Conservation (phyloP, 35 echinoderm and acorn worm genomes). For the Heliocidaris erythrogramma region DNA sequence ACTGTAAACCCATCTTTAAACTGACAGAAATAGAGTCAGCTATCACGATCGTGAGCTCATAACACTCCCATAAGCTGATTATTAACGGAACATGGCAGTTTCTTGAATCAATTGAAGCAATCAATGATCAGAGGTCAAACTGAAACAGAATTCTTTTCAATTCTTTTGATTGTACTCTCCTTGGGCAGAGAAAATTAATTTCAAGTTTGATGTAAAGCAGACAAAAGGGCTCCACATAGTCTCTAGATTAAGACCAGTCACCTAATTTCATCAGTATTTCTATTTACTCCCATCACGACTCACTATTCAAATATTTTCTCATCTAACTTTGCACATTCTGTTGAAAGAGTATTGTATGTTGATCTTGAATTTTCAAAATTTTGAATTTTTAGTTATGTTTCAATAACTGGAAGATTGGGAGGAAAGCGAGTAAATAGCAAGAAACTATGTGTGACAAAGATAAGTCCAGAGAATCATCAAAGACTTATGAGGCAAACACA, state of each 20-base stretch:
- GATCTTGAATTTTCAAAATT: too few species aligned
- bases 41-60: not conserved
- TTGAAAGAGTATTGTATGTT: not conserved
- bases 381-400: too few species aligned
- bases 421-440: too few species aligned
- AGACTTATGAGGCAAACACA: too few species aligned
- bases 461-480: too few species aligned
- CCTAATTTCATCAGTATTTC: not conserved
- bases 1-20: not conserved
- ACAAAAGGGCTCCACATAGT: not conserved
- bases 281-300: not conserved
- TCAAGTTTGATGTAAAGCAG: not conserved
- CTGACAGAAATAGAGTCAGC: not conserved
- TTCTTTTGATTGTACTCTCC: not conserved
- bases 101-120: conserved; percentile 4
- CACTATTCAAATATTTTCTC: not conserved
- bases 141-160: not conserved
- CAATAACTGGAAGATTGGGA: too few species aligned
- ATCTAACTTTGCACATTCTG: not conserved
- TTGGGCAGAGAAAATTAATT: conserved; percentile 5
- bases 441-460: too few species aligned
- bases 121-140: not conserved
- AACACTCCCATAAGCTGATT: conserved; percentile 10
- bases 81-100: conserved; percentile 10
- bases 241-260: not conserved